Base-by-base conservation (phyloP, 2,888 invertebrate species). In the Pristionchus exspectatus region DNA sequence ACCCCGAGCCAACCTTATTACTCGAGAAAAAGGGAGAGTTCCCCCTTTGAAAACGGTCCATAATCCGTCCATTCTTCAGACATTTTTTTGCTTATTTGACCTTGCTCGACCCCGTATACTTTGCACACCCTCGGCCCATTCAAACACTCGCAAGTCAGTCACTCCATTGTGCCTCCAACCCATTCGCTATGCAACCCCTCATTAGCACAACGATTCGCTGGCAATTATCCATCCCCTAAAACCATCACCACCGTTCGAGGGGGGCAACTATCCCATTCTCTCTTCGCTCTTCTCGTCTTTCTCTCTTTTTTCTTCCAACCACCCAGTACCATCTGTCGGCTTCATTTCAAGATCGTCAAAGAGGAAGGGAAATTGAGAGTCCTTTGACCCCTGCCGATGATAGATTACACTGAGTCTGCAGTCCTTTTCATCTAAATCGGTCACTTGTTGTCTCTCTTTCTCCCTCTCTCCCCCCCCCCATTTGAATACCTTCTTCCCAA, bases 101-200 rank as follows among this genome's bases (percentile, higher is more conserved):
- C 59, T 85, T 59, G 84, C 59, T 38, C 59, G 59, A 59, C 84
- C 59, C 84, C 59, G 84, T 85, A 85, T 85, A 85, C 84, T 85
- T 85, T 85, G 33, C 59, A 59, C 84, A 85, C 84, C 59, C n/a
- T 59, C 38, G 1, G 3, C 84, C 33, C 59, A 59, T 59, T 85
- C 84, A 59, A 56, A 59, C 84, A 59, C 84, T 84, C 9, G n/a
- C 56, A 18, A 56, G 56, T 38, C 33, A 9, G 12, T 59, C 59
- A 1, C 2, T 5, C 84, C 59, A 56, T 59, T 59, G 59, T 85
- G 59, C 59, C 84, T 38, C 21, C 81, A 21, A 44, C 33, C 44
- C 27, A n/a, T 27, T 24, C 84, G 21, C 84, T 59, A 16, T 85
- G n/a, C 81, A 81, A 7, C 84, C 84, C 84, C 59, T 85, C 84